phyloP scores from a whole-genome alignment of 2,888 invertebrate species.

The Diogma glabrata region DNA sequence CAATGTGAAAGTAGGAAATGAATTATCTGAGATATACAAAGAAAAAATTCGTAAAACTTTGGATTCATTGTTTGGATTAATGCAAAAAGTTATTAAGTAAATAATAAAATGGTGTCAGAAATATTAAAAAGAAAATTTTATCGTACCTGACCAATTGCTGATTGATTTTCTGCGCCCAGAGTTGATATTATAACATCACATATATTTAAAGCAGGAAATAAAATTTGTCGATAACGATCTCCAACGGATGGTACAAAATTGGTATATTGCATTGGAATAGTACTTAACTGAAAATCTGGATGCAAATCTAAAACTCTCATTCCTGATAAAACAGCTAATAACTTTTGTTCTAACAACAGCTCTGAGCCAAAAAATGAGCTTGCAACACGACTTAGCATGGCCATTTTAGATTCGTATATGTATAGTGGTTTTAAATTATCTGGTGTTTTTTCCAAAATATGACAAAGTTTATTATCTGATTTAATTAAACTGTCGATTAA shows the following conservation, averaged over 20 bases:
- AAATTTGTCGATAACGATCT: constrained; percentile 67
- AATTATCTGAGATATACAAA: too few relatives aligned
- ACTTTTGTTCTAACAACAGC: constrained; percentile 46
- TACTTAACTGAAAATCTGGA: constrained; percentile 47
- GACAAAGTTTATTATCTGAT: constrained; percentile 54
- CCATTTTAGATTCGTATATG: constrained; percentile 80
- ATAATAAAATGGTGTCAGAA: too few relatives aligned
- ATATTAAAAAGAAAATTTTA: too few relatives aligned
- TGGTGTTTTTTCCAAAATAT: constrained; percentile 53
- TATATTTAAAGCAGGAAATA: constrained; percentile 68
- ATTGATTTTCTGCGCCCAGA: constrained; percentile 71
- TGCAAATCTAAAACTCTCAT: constrained; percentile 61
- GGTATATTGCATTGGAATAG: constrained; percentile 19
- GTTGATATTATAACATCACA: constrained; percentile 74
- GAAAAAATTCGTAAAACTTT: too few relatives aligned
- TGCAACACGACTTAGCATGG: constrained; percentile 59
- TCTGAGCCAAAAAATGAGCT: constrained; percentile 55
- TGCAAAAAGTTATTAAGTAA: too few relatives aligned
- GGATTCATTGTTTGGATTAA: too few relatives aligned
- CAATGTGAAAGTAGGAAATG: constrained; percentile 69
- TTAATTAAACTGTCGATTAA: constrained; percentile 68
- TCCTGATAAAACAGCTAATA: constrained; percentile 48
- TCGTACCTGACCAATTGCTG: constrained; percentile 62
- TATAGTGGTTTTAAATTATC: constrained; percentile 64
- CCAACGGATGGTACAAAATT: constrained; percentile 50